Base-by-base conservation (phyloP, 2,888 invertebrate genomes). In the Thysanoteuthis rhombus region DNA sequence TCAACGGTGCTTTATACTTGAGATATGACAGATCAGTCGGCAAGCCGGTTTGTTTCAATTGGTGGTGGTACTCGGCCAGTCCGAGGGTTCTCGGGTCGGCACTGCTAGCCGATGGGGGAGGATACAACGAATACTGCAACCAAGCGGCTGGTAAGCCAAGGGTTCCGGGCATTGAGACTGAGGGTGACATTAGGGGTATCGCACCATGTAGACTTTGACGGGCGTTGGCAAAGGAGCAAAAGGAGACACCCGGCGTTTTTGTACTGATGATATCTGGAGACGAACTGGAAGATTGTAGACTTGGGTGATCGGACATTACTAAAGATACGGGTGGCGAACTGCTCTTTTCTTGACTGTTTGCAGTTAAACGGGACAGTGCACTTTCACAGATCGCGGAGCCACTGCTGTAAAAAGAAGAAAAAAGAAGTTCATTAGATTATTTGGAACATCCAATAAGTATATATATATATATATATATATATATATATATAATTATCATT, bases 1-100 rank as follows among this genome's bases (percentile, higher is more conserved):
- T 95, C 58, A 96, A 95, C 8, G 96, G 96, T 16, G 96, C 95
- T 94, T 96, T 96, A 45, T 95, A 92, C 93, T 96, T 96, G 93
- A 93, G 52, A 93, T 93, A 93, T 10, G 95, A 95, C 12, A 95
- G 93, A 38, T 96, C 96, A 19, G 95, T 93, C 6, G 95, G 95
- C 38, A 94, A 93, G 28, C 95, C 94, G 38, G 95, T 94, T 3
- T 95, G 94, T 45, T 95, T 94, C 93, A 94, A 95, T 8, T 95
- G 93, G 2, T 95, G 94, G 92, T 96, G 95, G 36, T 95, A 94
- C 36, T 94, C 94, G 40, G 94, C 94, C 45, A 95, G 93, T 42
- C 94, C 95, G 1, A 95, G 93, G 36, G 95, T 94, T 25, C 95
- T 52, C 42, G 95, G 95, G 52, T 92, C 90, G 47, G 94, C 93